Conservation (phyloP, 2,888 invertebrate species). For the Mactromeris polynyma region DNA sequence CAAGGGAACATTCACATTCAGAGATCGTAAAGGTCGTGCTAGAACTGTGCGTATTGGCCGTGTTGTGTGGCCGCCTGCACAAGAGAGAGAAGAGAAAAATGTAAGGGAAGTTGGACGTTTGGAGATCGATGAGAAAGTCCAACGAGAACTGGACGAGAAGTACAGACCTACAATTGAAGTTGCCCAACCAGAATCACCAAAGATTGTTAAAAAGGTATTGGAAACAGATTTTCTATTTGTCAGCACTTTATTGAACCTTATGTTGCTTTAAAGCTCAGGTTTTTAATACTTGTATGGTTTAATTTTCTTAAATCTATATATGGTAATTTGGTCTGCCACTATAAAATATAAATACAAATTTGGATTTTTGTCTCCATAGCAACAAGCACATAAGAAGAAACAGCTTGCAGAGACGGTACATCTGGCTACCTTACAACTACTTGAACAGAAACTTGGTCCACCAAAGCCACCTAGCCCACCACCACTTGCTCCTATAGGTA, state of each 20-base stretch:
- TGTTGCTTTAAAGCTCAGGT: no score
- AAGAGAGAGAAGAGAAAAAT: conserved; percentile 90
- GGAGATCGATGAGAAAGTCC: conserved; percentile 84
- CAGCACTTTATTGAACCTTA: no score
- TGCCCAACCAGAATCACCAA: conserved; percentile 68
- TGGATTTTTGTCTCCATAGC: not conserved
- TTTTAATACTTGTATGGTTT: no score
- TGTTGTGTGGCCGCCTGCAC: conserved; percentile 94
- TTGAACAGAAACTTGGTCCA: conserved; percentile 80
- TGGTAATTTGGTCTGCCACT: not conserved
- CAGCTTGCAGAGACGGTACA: conserved; percentile 80
- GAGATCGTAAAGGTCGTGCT: conserved; percentile 93
- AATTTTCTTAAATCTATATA: no score
- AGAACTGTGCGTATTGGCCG: conserved; percentile 95
- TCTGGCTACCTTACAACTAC: conserved; percentile 77
- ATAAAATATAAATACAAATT: not conserved
- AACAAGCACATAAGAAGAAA: conserved; percentile 70
- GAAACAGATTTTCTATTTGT: no score
- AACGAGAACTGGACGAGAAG: conserved; percentile 75
- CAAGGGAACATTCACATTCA: conserved; percentile 87
- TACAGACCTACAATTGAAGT: conserved; percentile 72
- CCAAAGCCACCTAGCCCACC: conserved; percentile 40
- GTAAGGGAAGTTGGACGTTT: conserved; percentile 82
- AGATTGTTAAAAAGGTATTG: conserved; percentile 67
- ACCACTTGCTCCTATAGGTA: conserved; percentile 48